A percentile compares a stretch with the other conserved stretches of the same genome.
phyloP scores from a whole-genome alignment of 1,140 invertebrate species.

The Mizuhopecten yessoensis region DNA sequence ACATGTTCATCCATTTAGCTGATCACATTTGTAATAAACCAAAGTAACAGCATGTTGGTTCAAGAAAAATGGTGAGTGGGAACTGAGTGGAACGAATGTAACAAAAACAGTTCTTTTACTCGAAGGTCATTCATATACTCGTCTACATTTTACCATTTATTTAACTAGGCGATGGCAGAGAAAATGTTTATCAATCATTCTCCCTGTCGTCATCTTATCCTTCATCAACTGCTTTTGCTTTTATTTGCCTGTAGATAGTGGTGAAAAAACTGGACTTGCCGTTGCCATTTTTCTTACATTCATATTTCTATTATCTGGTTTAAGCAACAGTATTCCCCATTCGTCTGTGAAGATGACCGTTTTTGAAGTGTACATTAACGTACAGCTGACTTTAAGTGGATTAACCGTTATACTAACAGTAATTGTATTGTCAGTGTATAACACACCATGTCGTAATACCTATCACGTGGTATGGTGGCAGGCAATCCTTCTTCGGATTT shows the following conservation, averaged over 20 bases:
- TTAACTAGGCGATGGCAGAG: slow-evolving; percentile 50
- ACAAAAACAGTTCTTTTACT: not conserved
- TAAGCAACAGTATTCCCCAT: not conserved
- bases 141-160: slow-evolving; percentile 35
- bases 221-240: slow-evolving; percentile 56
- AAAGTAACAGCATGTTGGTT: not conserved
- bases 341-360: not conserved
- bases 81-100: not conserved
- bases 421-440: not conserved
- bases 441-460: not conserved
- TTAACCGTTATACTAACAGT: not conserved
- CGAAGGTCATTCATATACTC: not conserved
- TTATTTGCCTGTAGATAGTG: slow-evolving; percentile 57
- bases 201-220: slow-evolving; percentile 57
- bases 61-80: slow-evolving; percentile 42
- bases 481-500: not conserved
- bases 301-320: not conserved
- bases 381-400: not conserved
- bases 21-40: too few relatives aligned
- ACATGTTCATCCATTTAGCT: too few relatives aligned
- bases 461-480: not conserved
- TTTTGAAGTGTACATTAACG: not conserved
- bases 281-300: slow-evolving; percentile 61
- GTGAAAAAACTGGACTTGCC: slow-evolving; percentile 60
- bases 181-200: slow-evolving; percentile 50